phyloP scores from a whole-genome alignment of 2,113 vertebrate species.

The Rhynchomys soricoides region DNA sequence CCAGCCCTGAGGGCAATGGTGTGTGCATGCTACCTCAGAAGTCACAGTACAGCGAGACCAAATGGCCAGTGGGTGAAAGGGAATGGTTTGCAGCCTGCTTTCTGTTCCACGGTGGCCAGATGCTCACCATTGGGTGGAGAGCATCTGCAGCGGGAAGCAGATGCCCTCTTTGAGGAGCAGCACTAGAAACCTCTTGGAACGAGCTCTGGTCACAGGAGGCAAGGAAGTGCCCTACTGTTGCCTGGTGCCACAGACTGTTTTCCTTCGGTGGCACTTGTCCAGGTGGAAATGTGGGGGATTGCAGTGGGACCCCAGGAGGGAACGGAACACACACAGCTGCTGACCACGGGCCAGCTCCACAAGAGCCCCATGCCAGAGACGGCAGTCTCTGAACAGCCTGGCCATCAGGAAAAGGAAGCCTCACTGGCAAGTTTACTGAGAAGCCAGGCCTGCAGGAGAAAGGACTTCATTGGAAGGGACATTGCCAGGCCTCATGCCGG shows the following conservation, averaged over 20 bases:
- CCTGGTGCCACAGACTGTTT: constrained; percentile 41
- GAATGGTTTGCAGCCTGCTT: background rate
- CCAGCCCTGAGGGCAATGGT: background rate
- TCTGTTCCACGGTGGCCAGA: constrained; percentile 17
- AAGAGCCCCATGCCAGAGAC: background rate
- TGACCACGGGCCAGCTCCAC: background rate
- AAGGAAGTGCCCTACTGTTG: constrained; percentile 17
- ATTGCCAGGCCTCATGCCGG: background rate
- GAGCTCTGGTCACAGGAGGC: constrained; percentile 34
- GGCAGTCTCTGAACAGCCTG: constrained; percentile 13
- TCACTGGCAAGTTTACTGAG: background rate
- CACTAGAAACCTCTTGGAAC: constrained; percentile 66
- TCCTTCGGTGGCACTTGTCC: constrained; percentile 33
- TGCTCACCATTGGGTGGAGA: constrained; percentile 60
- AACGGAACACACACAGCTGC: constrained; percentile 58
- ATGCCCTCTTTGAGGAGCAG: constrained; percentile 66
- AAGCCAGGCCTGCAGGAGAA: background rate
- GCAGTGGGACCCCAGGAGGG: constrained; percentile 38
- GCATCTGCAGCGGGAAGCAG: constrained; percentile 31
- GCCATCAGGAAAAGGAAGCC: constrained; percentile 22
- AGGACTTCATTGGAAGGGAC: constrained; percentile 48
- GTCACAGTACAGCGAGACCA: background rate
- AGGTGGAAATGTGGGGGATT: constrained; percentile 41
- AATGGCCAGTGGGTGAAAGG: background rate
- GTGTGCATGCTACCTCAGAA: background rate